Evolutionary conservation across 2,888 invertebrate genomes (phyloP), one percentile per base, ranked within the genome.

Genomic region (Aspidiotus destructor): DNA sequence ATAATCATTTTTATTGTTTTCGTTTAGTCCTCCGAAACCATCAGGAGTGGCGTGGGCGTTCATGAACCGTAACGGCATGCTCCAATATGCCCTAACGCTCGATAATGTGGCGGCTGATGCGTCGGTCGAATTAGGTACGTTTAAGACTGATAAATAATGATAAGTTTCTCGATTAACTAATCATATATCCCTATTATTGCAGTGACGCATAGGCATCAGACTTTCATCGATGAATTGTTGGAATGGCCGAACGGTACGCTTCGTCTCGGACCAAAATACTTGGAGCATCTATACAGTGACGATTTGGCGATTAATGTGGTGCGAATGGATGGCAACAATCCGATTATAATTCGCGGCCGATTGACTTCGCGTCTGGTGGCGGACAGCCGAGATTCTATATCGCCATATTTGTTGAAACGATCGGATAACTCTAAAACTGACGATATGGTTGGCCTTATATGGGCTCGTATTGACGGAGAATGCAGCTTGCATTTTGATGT

Each of bases 401-500:
- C 82, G 63, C 91, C 86, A 0, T 84, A 85, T 63, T 79, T 86
- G 48, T 77, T 90, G 28, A 84, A 85, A 73, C 81, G 84, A 16
- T 80, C 81, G 0, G 75, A 72, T 44, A 73, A 71, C 44, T 74
- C 76, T 17, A 72, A 74, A 0, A 73, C 83, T 0, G 79, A 82
- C 0, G 79, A 82, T 1, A 80, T 84, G 0, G 85, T 86, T 28
- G 92, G 89, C 1, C 81, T 92, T 71, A 87, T 87, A n/a, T 92
- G 92, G 92, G 78, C 88, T 9, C 84, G 86, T 0, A 85, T 92
- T 1, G 91, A 92, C 75, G 82, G 83, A 8, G 84, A 90, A 61
- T 92, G 92, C 75, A 86, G 86, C 74, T 78, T 92, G 17, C 88
- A 91, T 75, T 92, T 90, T 75, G 91, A 92, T 78, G 84, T 88